Base-by-base conservation (phyloP, 2,888 invertebrate genomes). In the Tinea semifulvella region DNA sequence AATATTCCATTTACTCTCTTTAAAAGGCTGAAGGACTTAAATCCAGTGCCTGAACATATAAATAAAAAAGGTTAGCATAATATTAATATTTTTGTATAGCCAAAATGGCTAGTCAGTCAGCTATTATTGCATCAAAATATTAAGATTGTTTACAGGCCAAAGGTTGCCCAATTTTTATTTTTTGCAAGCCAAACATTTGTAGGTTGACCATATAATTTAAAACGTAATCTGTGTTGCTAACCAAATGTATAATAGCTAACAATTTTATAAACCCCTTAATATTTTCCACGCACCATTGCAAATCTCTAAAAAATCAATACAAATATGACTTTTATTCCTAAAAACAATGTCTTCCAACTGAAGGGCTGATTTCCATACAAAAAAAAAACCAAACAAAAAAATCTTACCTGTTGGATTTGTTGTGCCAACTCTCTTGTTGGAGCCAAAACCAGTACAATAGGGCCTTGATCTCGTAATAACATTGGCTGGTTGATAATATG, bases 401-500 rank as follows among this genome's bases (percentile, higher is more conserved):
- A 11, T 47, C 17, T 67, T 60, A 90, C 90, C 77, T 90, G 88
- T 67, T 95, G 93, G 53, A 95, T 96, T 69, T 97, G 94, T 61
- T 94, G 94, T 1, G 94, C 94, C 39, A 94, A 73, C 66, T 94
- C 94, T 59, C 94, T 84, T 1, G 94, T 95, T 3, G 94, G 94
- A 40, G 96, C 96, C 56, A 97, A 71, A 25, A 96, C 91, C 43
- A 97, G 79, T 38, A 90, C 94, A 57, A 97, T 93, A 2, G 98
- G 98, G 14, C 98, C 98, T 68, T 98, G 97, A 49, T 94, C 92
- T 55, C 92, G 83, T 54, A 89, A 83, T 50, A 98, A 73, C 50
- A 91, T 86, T 3, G 92, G 90, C 62, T 97, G 96, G 65, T 96
- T 88, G 56, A 92, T 94, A 39, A 97, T 96, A 63, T 98, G 98